Evolutionary conservation across 92 coral and sea anemone species (phyloP), one percentile per base, ranked within the genome.

Genomic region (Umimayanthus chanpuru): DNA sequence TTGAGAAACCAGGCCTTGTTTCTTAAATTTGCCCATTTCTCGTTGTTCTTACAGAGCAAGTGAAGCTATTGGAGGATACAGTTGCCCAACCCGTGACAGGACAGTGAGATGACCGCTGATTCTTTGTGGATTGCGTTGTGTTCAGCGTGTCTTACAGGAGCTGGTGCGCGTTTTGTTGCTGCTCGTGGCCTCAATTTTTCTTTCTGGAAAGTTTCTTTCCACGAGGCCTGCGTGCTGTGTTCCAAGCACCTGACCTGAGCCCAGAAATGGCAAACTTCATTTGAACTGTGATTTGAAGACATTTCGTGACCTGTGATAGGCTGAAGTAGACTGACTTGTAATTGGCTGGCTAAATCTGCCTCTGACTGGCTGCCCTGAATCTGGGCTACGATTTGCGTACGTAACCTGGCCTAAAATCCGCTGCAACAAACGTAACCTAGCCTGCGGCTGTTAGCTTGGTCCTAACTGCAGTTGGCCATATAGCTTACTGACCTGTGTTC

Each of bases 21-120:
- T 55, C 66, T 58, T n/a, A 28, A 18, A n/a, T 56, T 79, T 79
- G 49, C 47, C 32, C 49, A 66, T 81, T 65, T 47, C 38, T 14
- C 0, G 75, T 82, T 85, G 85, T 38, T 79, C 23, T 80, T 55
- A 21, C 85, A 94, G 97, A 94, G 8, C 97, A 94, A 83, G 89
- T 94, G 74, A 81, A 39, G 75, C 88, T 92, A 58, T 89, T 94
- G 72, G 90, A 92, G 87, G 86, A 91, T 38, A 94, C 90, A 81
- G 40, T 92, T 26, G 94, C 85, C 28, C 88, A 88, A 65, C 89
- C 93, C 18, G n/a, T 70, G 20, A n/a, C 79, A 75, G 79, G 26
- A 75, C 44, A 75, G 23, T 75, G 44, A 38, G 79, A 39, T 16
- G 44, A 75, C 39, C 40, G 7, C 41, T 14, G 77, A 53, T 53